phyloP scores from a whole-genome alignment of 2,113 vertebrate genomes.

The Nipponia nippon region DNA sequence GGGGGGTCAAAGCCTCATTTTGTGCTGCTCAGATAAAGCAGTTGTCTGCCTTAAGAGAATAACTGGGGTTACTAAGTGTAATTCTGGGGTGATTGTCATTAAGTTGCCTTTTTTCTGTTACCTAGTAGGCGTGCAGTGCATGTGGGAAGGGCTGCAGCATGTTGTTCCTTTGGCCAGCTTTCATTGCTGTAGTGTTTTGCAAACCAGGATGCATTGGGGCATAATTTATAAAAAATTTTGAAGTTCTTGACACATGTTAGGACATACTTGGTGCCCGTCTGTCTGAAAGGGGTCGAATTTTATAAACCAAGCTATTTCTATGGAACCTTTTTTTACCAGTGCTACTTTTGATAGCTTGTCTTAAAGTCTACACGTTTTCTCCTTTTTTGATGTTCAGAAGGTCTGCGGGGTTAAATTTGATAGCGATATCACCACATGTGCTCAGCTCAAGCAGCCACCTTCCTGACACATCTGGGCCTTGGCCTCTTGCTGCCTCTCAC shows the following conservation, averaged over 20 bases:
- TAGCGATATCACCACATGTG: rapidly evolving
- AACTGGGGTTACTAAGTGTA: background rate
- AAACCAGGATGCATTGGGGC: background rate
- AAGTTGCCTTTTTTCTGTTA: background rate
- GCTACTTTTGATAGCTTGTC: background rate
- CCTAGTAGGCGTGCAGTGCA: rapidly evolving
- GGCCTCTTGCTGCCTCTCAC: background rate
- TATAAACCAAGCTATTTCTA: background rate
- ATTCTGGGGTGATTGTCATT: background rate
- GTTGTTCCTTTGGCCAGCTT: background rate
- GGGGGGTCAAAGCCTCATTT: background rate
- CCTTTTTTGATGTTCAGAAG: background rate
- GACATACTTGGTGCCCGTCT: background rate
- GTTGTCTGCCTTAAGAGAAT: background rate
- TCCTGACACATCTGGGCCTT: no score
- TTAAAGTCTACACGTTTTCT: background rate
- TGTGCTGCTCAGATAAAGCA: background rate
- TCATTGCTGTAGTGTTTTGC: background rate
- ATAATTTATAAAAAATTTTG: background rate
- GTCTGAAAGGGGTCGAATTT: background rate
- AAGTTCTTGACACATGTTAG: background rate
- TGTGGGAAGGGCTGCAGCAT: background rate
- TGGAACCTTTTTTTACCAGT: background rate
- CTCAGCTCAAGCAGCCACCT: background rate
- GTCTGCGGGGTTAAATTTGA: background rate